Evolutionary conservation across 2,113 vertebrate genomes (phyloP), one percentile per base, ranked within the genome.

Genomic region (Leucosticte australis): DNA sequence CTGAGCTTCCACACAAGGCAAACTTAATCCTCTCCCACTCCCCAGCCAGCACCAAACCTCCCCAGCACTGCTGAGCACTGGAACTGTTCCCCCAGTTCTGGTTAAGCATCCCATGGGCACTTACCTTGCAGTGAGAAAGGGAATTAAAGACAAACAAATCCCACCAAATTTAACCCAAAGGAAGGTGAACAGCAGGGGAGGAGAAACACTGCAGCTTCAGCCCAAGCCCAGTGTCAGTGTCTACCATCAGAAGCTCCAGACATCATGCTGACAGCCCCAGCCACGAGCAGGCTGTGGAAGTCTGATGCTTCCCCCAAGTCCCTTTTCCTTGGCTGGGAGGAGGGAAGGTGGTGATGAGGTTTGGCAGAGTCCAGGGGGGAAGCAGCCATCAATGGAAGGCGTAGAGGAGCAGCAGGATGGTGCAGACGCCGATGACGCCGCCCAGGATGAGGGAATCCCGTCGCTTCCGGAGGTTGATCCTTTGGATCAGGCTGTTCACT

Each of bases 401-500:
- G 6, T 99, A 99, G 0, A 99, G 97, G 80, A 99, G 97, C 95
- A 99, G 97, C 7, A 99, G 97, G 92, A 99, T 98, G 98, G 99
- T 99, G 92, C 99, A 99, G 96, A 99, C 39, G 33, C 99, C 99
- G 23, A 99, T 98, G 33, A 99, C 96, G 9, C 97, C 86, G 5
- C 99, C 99, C 67, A 99, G 83, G 91, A 99, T 99, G 97, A 99
- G 97, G 0, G 99, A 99, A 97, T 99, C 99, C 47, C 99, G 98
- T 42, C 99, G 98, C 90, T 99, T 99, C 73, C 99, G 98, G 41
- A 99, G 98, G 98, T 99, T 99, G 98, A 99, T 98, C 97, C 99
- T 98, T 93, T 99, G 99, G 93, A 99, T 99, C 95, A 99, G 98
- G 96, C 97, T 99, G 98, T 99, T 99, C 93, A 99, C 99, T 37